A percentile compares a stretch with the other conserved stretches of the same genome.
These are phyloP conservation scores for Nephrotoma flavescens DNA, from an alignment of 2,888 invertebrate genomes.

Conservation along the genomic window DNA sequence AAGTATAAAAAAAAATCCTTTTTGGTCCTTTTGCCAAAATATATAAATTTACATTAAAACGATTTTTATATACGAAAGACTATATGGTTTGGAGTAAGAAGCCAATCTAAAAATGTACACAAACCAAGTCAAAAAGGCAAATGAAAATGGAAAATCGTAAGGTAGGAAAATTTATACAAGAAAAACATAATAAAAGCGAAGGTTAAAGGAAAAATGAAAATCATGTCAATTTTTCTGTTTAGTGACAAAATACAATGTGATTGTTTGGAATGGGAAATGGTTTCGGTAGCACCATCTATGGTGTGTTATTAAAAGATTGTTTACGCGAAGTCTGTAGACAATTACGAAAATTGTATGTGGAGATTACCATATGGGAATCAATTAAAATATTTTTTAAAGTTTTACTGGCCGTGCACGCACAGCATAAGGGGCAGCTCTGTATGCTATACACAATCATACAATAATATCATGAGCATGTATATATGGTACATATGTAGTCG, in stretches of 20 bases:
- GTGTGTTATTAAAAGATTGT: too few species aligned
- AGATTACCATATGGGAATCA: too few species aligned
- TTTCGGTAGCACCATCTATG: neutral
- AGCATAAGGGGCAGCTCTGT: neutral
- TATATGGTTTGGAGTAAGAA: neutral
- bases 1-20: neutral
- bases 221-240: neutral
- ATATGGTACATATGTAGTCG: neutral
- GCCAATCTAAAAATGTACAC: neutral
- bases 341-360: too few species aligned
- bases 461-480: neutral
- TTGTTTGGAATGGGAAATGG: neutral
- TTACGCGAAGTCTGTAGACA: too few species aligned
- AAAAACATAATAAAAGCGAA: neutral
- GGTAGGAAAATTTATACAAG: neutral
- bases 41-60: neutral
- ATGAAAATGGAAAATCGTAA: neutral
- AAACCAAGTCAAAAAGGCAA: neutral
- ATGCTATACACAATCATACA: neutral
- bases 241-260: neutral
- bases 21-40: neutral
- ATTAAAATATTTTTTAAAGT: too few species aligned
- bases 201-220: neutral
- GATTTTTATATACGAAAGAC: neutral
- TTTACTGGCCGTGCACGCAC: neutral